Evolutionary conservation across 2,888 invertebrate species (phyloP), one percentile per base, ranked within the genome.

Genomic region (Drosophila crucigera): DNA sequence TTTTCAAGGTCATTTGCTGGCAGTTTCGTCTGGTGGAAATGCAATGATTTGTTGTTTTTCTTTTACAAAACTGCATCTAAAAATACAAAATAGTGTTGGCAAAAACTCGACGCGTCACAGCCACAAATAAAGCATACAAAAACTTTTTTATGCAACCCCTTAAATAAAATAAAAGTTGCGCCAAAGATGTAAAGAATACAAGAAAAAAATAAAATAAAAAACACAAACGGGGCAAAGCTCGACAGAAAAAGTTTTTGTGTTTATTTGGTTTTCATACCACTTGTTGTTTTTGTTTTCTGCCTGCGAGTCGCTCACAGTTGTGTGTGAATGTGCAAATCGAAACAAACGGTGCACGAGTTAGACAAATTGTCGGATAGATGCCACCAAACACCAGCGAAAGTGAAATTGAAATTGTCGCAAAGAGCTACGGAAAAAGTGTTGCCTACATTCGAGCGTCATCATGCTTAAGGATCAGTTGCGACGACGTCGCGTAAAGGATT

Each of bases 361-460:
- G 79, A 76, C 75, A 88, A 82, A 76, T 76, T 75, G 71, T 61
- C 65, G 53, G 61, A n/a, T 54, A 55, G 62, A 64, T 59, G 61
- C 61, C 37, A n/a, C 16, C 25, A 31, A 28, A 28, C 11, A 43
- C 4, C 49, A 62, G 52, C 54, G 85, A 83, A 83, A 87, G 80
- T 84, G 89, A 87, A 89, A 90, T 75, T 84, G 87, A 87, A 89
- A 90, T 75, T 79, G 72, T 63, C 67, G 60, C 30, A 43, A 31
- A 33, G 41, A 33, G 59, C 52, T 22, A 25, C 10, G 30, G 56
- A 58, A 76, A 79, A 76, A 78, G 55, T 61, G 68, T 81, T 84
- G 89, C 76, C 84, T 78, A 89, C 87, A 65, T 76, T 80, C 69
- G 47, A 43, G 75, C 65, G 64, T 39, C 37, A 64, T 16, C 67